Evolutionary conservation across 2,797 vertebrate genomes (phyloP).

Genomic region (Sylvilagus floridanus): DNA sequence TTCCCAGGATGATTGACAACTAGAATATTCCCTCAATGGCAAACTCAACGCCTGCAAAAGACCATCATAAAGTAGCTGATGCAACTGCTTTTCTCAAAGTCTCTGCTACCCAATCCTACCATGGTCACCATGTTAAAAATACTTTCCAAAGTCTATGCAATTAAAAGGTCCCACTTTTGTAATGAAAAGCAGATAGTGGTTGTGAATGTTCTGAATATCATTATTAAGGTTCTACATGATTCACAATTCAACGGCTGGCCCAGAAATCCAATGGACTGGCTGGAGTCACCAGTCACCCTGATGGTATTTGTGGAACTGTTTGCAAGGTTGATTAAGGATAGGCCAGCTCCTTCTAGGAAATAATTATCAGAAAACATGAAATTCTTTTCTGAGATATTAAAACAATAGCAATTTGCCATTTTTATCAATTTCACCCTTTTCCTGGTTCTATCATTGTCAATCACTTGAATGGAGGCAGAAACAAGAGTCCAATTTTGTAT

Average conservation of each 20-base stretch:
- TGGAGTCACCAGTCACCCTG: rapidly evolving
- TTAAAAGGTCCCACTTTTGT: neutral
- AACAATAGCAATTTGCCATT: constrained; percentile 36
- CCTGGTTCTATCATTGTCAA: neutral
- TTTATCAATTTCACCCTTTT: constrained; percentile 61
- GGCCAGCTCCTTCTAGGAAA: constrained; percentile 47
- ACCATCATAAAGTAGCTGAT: neutral
- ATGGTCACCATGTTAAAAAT: neutral
- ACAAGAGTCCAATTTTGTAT: constrained; percentile 1
- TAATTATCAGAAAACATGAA: neutral
- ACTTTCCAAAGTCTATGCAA: neutral
- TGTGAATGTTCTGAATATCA: neutral
- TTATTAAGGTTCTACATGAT: too few species aligned
- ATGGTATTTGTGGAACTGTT: rapidly evolving
- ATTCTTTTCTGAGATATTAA: neutral
- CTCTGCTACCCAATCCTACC: neutral
- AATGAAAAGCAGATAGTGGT: neutral
- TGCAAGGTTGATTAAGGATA: rapidly evolving
- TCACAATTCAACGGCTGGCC: rapidly evolving
- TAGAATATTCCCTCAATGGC: rapidly evolving
- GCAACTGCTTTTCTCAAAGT: neutral
- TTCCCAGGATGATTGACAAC: neutral
- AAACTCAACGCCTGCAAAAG: neutral
- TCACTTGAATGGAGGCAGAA: neutral
- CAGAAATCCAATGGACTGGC: neutral